phyloP scores from a whole-genome alignment of 2,888 invertebrate species.

The Dynastes grantii region DNA sequence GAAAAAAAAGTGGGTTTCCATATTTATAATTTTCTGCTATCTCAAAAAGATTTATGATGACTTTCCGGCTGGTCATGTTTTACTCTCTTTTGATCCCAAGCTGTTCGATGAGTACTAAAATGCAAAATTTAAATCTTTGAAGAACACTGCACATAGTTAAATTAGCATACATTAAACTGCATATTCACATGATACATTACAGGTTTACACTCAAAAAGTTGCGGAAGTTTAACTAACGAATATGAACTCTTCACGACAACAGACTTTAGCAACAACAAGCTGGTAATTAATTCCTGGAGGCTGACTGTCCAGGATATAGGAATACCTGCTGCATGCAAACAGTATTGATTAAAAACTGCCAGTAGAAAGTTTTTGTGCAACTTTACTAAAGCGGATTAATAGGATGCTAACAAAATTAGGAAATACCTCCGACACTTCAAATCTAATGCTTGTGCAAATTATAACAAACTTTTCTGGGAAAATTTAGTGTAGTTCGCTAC shows the following conservation, averaged over 20 bases:
- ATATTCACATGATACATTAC: no score
- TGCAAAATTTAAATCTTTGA: no score
- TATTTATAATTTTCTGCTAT: no score
- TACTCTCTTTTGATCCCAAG: no score
- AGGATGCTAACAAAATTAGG: constrained; percentile 30
- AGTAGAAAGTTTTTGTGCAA: constrained; percentile 20
- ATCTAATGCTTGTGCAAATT: constrained; percentile 16
- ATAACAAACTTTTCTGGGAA: constrained; percentile 12
- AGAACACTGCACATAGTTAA: no score
- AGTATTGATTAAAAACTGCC: constrained; percentile 19
- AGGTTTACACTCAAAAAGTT: no score
- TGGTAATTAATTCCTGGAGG: not conserved
- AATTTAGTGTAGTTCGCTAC: not conserved
- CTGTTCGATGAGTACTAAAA: no score
- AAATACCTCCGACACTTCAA: constrained; percentile 23
- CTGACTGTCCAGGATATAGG: not conserved
- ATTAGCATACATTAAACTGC: no score
- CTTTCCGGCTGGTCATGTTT: no score
- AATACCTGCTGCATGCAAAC: not conserved
- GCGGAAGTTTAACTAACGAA: not conserved
- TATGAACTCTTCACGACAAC: not conserved
- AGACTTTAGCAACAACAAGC: not conserved
- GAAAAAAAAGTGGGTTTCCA: no score
- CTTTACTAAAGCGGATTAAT: constrained; percentile 26
- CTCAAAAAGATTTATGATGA: no score